These are phyloP conservation scores for Lasioglossum albipes DNA, from an alignment of 1,140 invertebrate species.

Conservation along the genomic window DNA sequence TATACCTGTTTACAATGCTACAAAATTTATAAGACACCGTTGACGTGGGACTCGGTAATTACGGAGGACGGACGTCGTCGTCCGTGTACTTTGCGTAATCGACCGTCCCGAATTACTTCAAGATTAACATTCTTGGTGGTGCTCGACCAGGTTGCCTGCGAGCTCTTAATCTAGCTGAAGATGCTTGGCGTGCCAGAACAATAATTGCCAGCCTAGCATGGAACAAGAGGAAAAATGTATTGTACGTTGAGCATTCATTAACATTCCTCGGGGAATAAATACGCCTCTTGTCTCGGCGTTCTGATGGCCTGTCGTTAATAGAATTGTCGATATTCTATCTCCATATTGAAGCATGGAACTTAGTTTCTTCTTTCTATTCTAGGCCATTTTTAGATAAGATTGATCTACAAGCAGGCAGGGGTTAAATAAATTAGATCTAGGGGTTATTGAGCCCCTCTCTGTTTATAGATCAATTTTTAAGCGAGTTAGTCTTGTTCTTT, in stretches of 20 bases:
- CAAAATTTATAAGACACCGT: constrained; percentile 27
- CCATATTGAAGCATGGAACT: too few relatives aligned
- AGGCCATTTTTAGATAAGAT: too few relatives aligned
- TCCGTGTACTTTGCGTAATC: constrained; percentile 34
- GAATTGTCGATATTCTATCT: background rate
- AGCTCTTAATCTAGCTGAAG: constrained; percentile 13
- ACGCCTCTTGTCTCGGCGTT: background rate
- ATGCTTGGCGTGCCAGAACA: constrained; percentile 22
- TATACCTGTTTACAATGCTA: constrained; percentile 29
- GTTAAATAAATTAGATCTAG: too few relatives aligned
- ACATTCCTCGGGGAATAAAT: constrained; percentile 19
- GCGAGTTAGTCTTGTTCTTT: background rate
- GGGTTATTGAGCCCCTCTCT: too few relatives aligned
- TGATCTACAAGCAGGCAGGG: too few relatives aligned
- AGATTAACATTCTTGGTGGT: constrained; percentile 28
- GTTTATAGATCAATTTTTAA: background rate
- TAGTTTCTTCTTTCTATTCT: too few relatives aligned
- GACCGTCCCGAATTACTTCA: constrained; percentile 35
- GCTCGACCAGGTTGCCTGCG: background rate
- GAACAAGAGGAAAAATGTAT: background rate
- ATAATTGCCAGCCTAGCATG: background rate
- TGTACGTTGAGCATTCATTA: background rate
- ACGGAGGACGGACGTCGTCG: constrained; percentile 24
- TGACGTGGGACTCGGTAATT: constrained; percentile 56
- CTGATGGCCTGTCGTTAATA: background rate